Evolutionary conservation across 1,140 invertebrate species (phyloP), one percentile per base, ranked within the genome.

Genomic region (Drosophila ficusphila): DNA sequence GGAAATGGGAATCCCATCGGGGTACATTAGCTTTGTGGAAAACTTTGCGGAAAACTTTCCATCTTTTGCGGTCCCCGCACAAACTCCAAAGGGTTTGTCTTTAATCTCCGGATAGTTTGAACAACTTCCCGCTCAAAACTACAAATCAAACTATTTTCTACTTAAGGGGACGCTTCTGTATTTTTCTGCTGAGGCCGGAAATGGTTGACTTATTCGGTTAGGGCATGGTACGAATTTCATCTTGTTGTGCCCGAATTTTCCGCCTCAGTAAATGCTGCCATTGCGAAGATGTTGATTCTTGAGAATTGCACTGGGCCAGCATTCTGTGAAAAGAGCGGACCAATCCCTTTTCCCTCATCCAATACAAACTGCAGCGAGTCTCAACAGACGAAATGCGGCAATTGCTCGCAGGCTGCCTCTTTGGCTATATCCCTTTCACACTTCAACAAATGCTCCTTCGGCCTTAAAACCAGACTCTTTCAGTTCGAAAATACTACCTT

Each of bases 321-420:
- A 39, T 39, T 12, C 33, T 18, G 42, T 21, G 34, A 19, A 21
- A n/a, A 29, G 2, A 14, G 41, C 33, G 41, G 12, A 14, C 54
- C 41, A 44, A 44, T 44, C 21, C 41, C 31, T 51, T 49, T 38
- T 68, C 47, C 39, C 47, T n/a, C 38, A 12, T 36, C 52, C 64
- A 68, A 67, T 67, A 42, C 36, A 58, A 53, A 38, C 33, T 54
- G 64, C 73, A 42, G 60, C 34, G 76, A 60, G 38, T 88, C 73
- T 76, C 76, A 23, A 62, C 82, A 71, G 77, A 56, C 53, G 53
- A 42, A 54, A 46, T 54, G 34, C 44, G 67, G 56, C 71, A 49
- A 62, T 86, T 65, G 76, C 76, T 60, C 52, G 81, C 65, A 69
- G 71, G 57, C 41, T 64, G 76, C 57, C 62, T 69, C 16, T 36